Evolutionary conservation across 2,888 invertebrate species (phyloP).

Genomic region (Subacronicta megacephala): DNA sequence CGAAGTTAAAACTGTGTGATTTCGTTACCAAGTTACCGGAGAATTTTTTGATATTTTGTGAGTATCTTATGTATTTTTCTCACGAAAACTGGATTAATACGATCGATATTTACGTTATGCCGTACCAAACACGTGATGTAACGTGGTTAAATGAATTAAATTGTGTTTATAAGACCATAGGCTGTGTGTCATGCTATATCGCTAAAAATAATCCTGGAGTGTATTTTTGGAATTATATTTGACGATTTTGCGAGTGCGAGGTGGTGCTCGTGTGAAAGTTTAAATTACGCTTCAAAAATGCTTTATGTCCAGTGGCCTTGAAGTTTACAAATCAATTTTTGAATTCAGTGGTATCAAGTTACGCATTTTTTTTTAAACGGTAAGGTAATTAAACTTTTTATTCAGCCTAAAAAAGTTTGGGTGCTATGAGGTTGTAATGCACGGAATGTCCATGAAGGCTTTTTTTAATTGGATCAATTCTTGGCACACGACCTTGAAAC

Average conservation of each 20-base stretch:
- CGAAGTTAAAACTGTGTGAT: slow-evolving; percentile 59
- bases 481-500: slow-evolving; percentile 53
- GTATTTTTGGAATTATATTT: slow-evolving; percentile 85
- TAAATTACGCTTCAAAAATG: slow-evolving; percentile 68
- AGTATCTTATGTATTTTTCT: slow-evolving; percentile 76
- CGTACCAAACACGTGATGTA: slow-evolving; percentile 70
- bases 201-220: slow-evolving; percentile 83
- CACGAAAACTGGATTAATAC: slow-evolving; percentile 65
- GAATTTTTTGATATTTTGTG: slow-evolving; percentile 75
- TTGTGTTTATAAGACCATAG: slow-evolving; percentile 66
- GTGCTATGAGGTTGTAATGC: slow-evolving; percentile 19
- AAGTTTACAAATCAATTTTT: slow-evolving; percentile 52
- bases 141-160: slow-evolving; percentile 63
- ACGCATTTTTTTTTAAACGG: slow-evolving; percentile 42
- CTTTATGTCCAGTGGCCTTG: slow-evolving; percentile 71
- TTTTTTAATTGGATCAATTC: slow-evolving; percentile 62
- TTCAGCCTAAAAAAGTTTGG: slow-evolving; percentile 4
- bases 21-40: slow-evolving; percentile 77
- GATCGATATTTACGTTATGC: slow-evolving; percentile 73
- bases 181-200: slow-evolving; percentile 76
- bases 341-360: slow-evolving; percentile 52
- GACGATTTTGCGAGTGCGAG: slow-evolving; percentile 81
- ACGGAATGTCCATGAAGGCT: slow-evolving; percentile 27
- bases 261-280: slow-evolving; percentile 82
- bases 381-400: slow-evolving; percentile 17